These are phyloP conservation scores for Phrynocephalus forsythii DNA, from an alignment of 2,797 vertebrate genomes.

Conservation along the genomic window DNA sequence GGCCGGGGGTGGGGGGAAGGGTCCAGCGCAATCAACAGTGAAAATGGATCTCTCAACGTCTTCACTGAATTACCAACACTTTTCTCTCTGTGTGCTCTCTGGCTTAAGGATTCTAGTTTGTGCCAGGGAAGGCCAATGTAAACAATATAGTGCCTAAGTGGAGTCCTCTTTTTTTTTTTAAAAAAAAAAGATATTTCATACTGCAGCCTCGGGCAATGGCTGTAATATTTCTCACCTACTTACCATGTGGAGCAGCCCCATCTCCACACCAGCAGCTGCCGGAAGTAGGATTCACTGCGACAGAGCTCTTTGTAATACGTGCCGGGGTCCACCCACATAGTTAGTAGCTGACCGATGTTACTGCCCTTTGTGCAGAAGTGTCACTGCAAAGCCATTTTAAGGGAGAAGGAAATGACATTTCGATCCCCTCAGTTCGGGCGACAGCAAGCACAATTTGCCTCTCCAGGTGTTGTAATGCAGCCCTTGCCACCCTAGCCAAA, in stretches of 20 bases:
- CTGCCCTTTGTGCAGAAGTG: not conserved
- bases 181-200: slow-evolving; percentile 4
- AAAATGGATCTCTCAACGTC: slow-evolving; percentile 7
- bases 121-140: slow-evolving; percentile 9
- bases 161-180: not conserved
- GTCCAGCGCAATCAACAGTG: slow-evolving; percentile 29
- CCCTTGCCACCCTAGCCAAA: too few relatives aligned
- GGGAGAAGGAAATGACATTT: not conserved
- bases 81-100: slow-evolving; percentile 7
- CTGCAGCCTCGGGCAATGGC: not conserved
- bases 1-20: slow-evolving; percentile 1
- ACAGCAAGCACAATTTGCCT: too few relatives aligned
- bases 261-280: not conserved
- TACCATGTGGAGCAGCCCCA: not conserved
- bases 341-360: not conserved
- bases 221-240: not conserved
- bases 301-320: not conserved
- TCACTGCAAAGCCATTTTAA: not conserved
- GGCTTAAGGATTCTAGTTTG: not conserved
- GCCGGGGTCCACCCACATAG: not conserved
- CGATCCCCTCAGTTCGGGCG: not conserved
- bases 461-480: too few relatives aligned
- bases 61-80: slow-evolving; percentile 27
- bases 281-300: not conserved
- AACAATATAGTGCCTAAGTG: not conserved